These are phyloP conservation scores for Cheilosia urbana DNA, from an alignment of 2,888 invertebrate species.

Conservation along the genomic window DNA sequence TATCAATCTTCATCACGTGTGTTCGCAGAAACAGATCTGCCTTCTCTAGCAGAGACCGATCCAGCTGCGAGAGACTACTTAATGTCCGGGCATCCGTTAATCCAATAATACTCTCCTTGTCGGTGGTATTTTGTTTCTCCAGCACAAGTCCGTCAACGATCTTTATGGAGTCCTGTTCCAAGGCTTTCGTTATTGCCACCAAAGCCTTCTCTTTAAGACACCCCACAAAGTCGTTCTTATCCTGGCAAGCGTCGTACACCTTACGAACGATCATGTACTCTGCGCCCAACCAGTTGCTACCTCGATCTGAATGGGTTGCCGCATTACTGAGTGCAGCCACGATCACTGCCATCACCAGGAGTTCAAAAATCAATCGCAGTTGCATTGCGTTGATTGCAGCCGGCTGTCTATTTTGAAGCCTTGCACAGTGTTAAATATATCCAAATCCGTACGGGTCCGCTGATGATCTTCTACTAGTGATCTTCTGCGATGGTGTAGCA, in stretches of 20 bases:
- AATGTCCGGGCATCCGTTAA: constrained; percentile 86
- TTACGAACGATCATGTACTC: constrained; percentile 86
- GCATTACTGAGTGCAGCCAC: constrained; percentile 56
- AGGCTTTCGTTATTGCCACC: constrained; percentile 86
- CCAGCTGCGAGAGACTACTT: constrained; percentile 85
- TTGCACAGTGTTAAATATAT: constrained; percentile 39
- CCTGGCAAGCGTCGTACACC: constrained; percentile 87
- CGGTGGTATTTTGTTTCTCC: constrained; percentile 86
- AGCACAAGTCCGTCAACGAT: constrained; percentile 86
- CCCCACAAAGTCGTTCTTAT: constrained; percentile 86
- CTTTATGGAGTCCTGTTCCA: constrained; percentile 87
- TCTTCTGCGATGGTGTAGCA: constrained; percentile 77
- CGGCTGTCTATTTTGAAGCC: constrained; percentile 10
- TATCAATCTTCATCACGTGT: constrained; percentile 87
- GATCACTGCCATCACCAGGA: constrained; percentile 62
- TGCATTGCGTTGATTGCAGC: constrained; percentile 62
- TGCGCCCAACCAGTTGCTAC: constrained; percentile 82
- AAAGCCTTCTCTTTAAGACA: constrained; percentile 87
- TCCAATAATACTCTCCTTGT: constrained; percentile 81
- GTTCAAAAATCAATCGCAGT: constrained; percentile 71
- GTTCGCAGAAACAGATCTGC: constrained; percentile 87
- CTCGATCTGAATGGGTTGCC: constrained; percentile 46
- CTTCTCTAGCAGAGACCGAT: constrained; percentile 84
- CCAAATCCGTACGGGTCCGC: constrained; percentile 62
- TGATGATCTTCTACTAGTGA: constrained; percentile 77